Evolutionary conservation across 1,140 invertebrate species (phyloP).

Genomic region (Venustaconcha ellipsiformis): DNA sequence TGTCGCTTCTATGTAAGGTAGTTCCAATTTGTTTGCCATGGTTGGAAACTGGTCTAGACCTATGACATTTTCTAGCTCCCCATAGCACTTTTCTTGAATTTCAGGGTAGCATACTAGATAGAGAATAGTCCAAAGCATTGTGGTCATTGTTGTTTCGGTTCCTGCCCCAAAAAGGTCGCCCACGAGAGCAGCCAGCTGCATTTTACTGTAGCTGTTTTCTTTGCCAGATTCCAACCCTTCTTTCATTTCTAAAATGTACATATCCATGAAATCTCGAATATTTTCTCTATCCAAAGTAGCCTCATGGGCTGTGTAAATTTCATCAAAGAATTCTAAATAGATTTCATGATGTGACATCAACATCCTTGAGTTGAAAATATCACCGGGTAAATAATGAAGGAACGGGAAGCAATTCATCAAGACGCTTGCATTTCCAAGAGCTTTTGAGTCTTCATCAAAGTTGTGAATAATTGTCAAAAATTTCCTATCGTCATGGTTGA

Average conservation of each 20-base stretch:
- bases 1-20: conserved; percentile 40
- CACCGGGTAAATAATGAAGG: conserved; percentile 41
- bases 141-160: conserved; percentile 87
- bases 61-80: conserved; percentile 80
- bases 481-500: conserved; percentile 72
- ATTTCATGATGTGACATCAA: conserved; percentile 1
- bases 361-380: conserved; percentile 33
- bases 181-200: conserved; percentile 35
- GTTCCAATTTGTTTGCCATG: conserved; percentile 16
- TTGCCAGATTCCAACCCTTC: conserved; percentile 10
- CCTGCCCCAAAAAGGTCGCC: conserved; percentile 89
- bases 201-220: conserved; percentile 10
- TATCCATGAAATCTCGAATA: conserved; percentile 27
- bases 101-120: conserved; percentile 73
- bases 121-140: conserved; percentile 88
- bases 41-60: conserved; percentile 20
- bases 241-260: conserved; percentile 38
- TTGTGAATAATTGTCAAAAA: conserved; percentile 30
- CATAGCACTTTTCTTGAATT: conserved; percentile 82
- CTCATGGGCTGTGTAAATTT: conserved; percentile 4
- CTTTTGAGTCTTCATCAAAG: conserved; percentile 14
- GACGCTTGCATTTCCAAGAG: conserved; percentile 6
- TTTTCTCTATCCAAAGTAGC: conserved; percentile 22
- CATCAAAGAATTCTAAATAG: conserved; percentile 2
- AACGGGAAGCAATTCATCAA: conserved; percentile 39